Conservation (phyloP, 2,797 vertebrate genomes). For the Sorex maritimensis region DNA sequence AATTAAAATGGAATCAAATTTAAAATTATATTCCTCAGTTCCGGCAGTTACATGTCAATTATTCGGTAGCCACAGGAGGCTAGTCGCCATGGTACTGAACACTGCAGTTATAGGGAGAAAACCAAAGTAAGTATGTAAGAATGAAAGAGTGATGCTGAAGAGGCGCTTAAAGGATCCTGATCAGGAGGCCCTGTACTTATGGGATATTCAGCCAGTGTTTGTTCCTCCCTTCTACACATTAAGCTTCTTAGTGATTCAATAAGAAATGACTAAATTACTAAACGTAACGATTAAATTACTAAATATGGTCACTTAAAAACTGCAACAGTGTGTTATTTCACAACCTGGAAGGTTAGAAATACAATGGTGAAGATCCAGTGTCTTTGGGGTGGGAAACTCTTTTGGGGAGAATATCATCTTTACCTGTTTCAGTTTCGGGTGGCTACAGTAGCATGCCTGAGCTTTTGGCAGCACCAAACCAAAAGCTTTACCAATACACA, state of each 20-base stretch:
- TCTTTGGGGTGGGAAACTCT: neutral
- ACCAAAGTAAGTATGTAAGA: neutral
- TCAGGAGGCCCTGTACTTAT: constrained; percentile 6
- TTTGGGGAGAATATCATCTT: too few species aligned
- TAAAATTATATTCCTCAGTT: constrained; percentile 74
- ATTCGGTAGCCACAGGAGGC: constrained; percentile 71
- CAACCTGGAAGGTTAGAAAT: neutral
- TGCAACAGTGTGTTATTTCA: neutral
- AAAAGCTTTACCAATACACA: too few species aligned
- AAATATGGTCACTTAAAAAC: neutral
- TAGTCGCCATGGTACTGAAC: neutral
- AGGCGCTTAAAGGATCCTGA: neutral
- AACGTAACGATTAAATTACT: too few species aligned
- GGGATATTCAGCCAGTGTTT: neutral
- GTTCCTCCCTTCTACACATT: neutral
- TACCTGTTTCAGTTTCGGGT: neutral
- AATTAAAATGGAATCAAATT: constrained; percentile 81
- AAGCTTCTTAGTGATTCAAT: constrained; percentile 11
- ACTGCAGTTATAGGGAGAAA: constrained; percentile 18
- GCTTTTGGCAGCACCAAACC: neutral
- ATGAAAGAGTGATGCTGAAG: neutral
- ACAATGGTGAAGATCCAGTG: neutral
- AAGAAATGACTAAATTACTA: too few species aligned
- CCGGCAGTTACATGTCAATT: constrained; percentile 73
- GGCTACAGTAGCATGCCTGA: neutral